Percentiles rank a stretch among this genome's conserved stretches.
Conservation (phyloP, 2,888 invertebrate genomes). For the Hybos culiciformis region DNA sequence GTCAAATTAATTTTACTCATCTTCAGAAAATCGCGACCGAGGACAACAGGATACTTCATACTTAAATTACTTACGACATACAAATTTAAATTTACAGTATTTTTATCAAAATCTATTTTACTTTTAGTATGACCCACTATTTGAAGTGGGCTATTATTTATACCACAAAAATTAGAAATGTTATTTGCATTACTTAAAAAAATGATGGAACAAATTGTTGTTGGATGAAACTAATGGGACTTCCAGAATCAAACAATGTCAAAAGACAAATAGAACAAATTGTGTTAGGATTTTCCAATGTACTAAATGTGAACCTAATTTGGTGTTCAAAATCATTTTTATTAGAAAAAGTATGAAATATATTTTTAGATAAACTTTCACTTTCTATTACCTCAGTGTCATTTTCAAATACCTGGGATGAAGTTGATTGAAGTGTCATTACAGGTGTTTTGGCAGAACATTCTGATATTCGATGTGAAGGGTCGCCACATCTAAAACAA, state of each 20-base stretch:
- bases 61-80: constrained; percentile 10
- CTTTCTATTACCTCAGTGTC: too few relatives aligned
- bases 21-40: constrained; percentile 11
- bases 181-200: too few relatives aligned
- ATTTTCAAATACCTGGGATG: neutral
- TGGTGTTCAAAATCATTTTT: constrained; percentile 2
- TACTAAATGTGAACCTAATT: neutral
- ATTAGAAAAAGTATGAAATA: neutral
- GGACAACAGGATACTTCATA: constrained; percentile 11
- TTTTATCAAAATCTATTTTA: constrained; percentile 9
- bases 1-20: too few relatives aligned
- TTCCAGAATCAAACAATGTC: constrained; percentile 10
- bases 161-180: constrained; percentile 10
- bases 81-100: constrained; percentile 6
- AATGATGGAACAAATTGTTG: constrained; percentile 8
- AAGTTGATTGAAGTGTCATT: neutral
- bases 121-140: constrained; percentile 7
- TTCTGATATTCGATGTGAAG: neutral
- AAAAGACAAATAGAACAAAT: constrained; percentile 2
- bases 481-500: constrained; percentile 2
- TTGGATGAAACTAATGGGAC: constrained; percentile 10
- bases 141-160: constrained; percentile 10
- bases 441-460: neutral
- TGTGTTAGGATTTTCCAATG: neutral
- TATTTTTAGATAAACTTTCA: neutral